Percentiles rank a stretch among this genome's conserved stretches.
Evolutionary conservation across 53 echinoderm and acorn worm species (phyloP).

Genomic region (Crossaster papposus): DNA sequence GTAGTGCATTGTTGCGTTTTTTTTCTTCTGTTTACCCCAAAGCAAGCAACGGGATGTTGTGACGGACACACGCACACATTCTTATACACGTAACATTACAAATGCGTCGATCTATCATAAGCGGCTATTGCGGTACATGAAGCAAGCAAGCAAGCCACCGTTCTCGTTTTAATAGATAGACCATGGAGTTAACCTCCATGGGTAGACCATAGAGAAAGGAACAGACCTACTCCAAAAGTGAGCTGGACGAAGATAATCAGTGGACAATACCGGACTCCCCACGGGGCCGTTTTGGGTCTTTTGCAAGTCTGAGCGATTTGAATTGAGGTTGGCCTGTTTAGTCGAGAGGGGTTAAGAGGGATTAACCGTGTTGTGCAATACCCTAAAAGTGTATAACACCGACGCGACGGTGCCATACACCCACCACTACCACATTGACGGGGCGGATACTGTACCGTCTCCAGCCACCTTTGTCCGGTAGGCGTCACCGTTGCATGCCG

Average conservation of each 20-base stretch:
- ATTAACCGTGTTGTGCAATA: not conserved
- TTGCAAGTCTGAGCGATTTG: not conserved
- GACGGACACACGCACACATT: not conserved
- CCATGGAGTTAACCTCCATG: too few species aligned
- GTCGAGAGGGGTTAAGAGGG: not conserved
- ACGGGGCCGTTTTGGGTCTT: not conserved
- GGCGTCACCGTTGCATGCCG: slow-evolving; percentile 49
- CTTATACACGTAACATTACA: not conserved
- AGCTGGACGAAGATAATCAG: slow-evolving; percentile 31
- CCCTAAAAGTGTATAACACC: not conserved
- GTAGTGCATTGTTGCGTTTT: not conserved
- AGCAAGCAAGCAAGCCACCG: not conserved
- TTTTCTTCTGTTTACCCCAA: not conserved
- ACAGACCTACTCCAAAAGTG: slow-evolving; percentile 21
- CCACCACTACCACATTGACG: slow-evolving; percentile 22
- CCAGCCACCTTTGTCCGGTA: slow-evolving; percentile 53
- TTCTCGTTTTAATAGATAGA: slow-evolving; percentile 37
- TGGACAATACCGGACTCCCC: slow-evolving; percentile 27
- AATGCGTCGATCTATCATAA: not conserved
- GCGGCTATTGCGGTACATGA: not conserved
- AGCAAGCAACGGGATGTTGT: not conserved
- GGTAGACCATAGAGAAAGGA: too few species aligned
- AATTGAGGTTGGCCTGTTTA: slow-evolving; percentile 6
- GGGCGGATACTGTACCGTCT: slow-evolving; percentile 23
- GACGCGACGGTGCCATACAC: not conserved